Base-by-base conservation (phyloP, 2,888 invertebrate species). In the Cataglyphis rosenhaueri region DNA sequence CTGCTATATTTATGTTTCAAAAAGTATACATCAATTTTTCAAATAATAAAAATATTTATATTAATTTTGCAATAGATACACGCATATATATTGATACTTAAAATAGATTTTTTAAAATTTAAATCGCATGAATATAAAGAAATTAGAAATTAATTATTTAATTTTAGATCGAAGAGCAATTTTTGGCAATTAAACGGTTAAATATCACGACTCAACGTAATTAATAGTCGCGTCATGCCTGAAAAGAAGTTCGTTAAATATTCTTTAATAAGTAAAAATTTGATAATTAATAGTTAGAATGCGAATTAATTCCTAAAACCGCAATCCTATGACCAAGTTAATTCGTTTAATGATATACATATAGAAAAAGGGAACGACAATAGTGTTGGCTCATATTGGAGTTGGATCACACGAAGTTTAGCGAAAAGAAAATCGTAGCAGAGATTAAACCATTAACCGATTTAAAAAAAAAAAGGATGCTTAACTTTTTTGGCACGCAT, bases 301-400 rank as follows among this genome's bases (percentile, higher is more conserved):
- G 81, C 41, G 81, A 79, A 74, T 71, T 84, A 83, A 86, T 86
- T 68, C 73, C 83, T 82, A 87, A 81, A 64, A 83, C 55, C 75
- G 70, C 83, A 65, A 84, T 76, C 66, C 82, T 82, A 81, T 73
- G 87, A 87, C 87, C 87, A 87, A 87, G 68, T 74, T 84, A 66
- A 87, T 74, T 68, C 68, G 41, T 59, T 82, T 83, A 87, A 81
- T 64, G 76, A 86, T 71, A 76, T 57, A 86, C 71, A 76, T 52
- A 57, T 87, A 87, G 84, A 61, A 83, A 73, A 38, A 76, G 55
- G 44, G 61, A 83, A 55, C 55, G 87, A 86, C 87, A 86, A 87
- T 87, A 87, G 84, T 25, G 79, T 76, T 84, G 84, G 73, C 75
- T 87, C 83, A 83, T 78, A 81, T 82, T 25, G 25, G 25, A 25